A percentile compares a stretch with the other conserved stretches of the same genome.
phyloP scores from a whole-genome alignment of 35 echinoderm and acorn worm genomes.

The Heliocidaris tuberculata region DNA sequence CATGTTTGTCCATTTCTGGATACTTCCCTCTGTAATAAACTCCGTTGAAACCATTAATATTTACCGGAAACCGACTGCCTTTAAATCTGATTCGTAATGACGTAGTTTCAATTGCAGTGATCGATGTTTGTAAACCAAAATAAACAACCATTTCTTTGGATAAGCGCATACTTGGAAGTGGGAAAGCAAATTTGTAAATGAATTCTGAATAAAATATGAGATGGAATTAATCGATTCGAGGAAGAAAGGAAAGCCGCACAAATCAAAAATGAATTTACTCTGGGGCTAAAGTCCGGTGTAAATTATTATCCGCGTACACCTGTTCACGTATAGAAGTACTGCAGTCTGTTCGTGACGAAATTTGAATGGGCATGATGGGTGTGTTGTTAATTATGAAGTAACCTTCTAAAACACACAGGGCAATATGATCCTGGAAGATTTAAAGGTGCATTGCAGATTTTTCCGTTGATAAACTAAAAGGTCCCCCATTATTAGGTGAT shows the following conservation, averaged over 20 bases:
- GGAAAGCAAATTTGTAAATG: neutral
- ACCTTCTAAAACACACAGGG: neutral
- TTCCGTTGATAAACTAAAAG: neutral
- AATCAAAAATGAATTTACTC: neutral
- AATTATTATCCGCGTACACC: neutral
- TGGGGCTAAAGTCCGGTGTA: neutral
- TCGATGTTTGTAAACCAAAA: neutral
- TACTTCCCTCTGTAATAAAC: no score
- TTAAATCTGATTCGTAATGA: no score
- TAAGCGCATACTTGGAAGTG: neutral
- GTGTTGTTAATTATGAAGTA: neutral
- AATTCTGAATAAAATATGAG: constrained; percentile 19
- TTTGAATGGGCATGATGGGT: neutral
- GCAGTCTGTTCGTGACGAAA: neutral
- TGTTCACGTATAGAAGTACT: neutral
- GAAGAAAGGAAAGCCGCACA: neutral
- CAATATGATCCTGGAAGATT: neutral
- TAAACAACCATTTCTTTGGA: neutral
- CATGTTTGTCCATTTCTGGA: no score
- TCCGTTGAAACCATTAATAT: no score
- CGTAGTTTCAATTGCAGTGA: neutral
- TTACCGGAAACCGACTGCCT: no score
- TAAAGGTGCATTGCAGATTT: neutral
- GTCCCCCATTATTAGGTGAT: no score
- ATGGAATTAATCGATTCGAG: neutral